A percentile compares a stretch with the other conserved stretches of the same genome.
phyloP scores from a whole-genome alignment of 2,113 vertebrate genomes.

The Hippocampus zosterae region DNA sequence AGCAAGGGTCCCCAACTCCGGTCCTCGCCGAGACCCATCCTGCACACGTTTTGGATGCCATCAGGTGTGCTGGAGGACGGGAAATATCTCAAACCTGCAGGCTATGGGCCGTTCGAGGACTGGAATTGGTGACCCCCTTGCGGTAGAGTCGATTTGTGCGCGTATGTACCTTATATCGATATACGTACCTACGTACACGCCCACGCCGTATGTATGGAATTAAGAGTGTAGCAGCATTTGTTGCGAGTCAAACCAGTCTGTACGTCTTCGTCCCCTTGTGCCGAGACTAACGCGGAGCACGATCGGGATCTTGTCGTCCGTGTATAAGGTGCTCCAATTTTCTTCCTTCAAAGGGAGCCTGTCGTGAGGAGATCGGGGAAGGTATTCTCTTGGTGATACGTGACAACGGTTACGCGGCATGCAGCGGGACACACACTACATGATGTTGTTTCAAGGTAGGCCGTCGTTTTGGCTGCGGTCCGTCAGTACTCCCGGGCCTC shows the following conservation, averaged over 20 bases:
- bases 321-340: slow-evolving; percentile 20
- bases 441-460: slow-evolving; percentile 23
- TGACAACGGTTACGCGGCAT: slow-evolving; percentile 13
- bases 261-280: slow-evolving; percentile 15
- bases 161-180: no score
- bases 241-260: slow-evolving; percentile 22
- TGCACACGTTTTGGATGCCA: no score
- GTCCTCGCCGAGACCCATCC: no score
- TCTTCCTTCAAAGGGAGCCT: slow-evolving; percentile 4
- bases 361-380: slow-evolving; percentile 32
- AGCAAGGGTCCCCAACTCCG: no score
- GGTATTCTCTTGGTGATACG: slow-evolving; percentile 24
- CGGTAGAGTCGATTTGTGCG: slow-evolving; percentile 7
- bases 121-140: no score
- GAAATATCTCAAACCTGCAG: no score
- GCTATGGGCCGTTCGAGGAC: no score
- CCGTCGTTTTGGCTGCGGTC: slow-evolving; percentile 43
- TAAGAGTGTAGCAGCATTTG: slow-evolving; percentile 56
- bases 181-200: no score
- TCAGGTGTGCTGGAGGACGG: no score
- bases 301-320: slow-evolving; percentile 23
- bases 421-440: slow-evolving; percentile 24
- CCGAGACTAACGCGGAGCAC: slow-evolving; percentile 29
- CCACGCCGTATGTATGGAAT: no score
- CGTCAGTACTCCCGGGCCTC: slow-evolving; percentile 87